A percentile compares a stretch with the other conserved stretches of the same genome.
Evolutionary conservation across 2,113 vertebrate species (phyloP).

Genomic region (Zosterops hypoxanthus): DNA sequence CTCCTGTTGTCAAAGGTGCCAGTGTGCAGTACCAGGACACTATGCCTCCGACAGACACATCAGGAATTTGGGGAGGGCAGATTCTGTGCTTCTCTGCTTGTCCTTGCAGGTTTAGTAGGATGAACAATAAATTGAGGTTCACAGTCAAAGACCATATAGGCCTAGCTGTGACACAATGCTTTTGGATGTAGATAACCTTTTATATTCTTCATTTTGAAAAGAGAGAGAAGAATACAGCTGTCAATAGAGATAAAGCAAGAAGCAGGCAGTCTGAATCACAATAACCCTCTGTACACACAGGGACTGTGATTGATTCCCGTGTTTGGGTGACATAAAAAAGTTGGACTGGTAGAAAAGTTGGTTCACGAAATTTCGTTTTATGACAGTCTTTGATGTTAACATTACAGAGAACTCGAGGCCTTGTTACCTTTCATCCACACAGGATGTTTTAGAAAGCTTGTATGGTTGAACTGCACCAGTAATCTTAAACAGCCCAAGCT

Average conservation of each 20-base stretch:
- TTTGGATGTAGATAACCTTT: background rate
- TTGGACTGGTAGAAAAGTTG: background rate
- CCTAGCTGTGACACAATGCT: background rate
- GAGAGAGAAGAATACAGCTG: background rate
- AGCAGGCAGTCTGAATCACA: background rate
- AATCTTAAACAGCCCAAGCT: background rate
- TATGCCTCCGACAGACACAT: fast-evolving
- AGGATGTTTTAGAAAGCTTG: background rate
- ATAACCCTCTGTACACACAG: background rate
- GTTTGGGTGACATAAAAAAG: background rate
- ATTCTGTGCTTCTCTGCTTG: background rate
- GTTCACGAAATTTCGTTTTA: background rate
- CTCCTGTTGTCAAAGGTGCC: background rate
- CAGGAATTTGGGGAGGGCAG: background rate
- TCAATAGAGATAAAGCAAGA: background rate
- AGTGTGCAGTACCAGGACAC: background rate
- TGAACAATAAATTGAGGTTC: background rate
- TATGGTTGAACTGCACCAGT: background rate
- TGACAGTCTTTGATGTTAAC: background rate
- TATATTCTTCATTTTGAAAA: background rate
- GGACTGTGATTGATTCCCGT: background rate
- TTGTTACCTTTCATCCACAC: background rate
- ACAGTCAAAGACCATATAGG: background rate
- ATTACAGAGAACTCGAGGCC: background rate
- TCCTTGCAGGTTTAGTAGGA: background rate